These are phyloP conservation scores for Meiosimyza decipiens DNA, from an alignment of 2,888 invertebrate genomes.

Conservation along the genomic window DNA sequence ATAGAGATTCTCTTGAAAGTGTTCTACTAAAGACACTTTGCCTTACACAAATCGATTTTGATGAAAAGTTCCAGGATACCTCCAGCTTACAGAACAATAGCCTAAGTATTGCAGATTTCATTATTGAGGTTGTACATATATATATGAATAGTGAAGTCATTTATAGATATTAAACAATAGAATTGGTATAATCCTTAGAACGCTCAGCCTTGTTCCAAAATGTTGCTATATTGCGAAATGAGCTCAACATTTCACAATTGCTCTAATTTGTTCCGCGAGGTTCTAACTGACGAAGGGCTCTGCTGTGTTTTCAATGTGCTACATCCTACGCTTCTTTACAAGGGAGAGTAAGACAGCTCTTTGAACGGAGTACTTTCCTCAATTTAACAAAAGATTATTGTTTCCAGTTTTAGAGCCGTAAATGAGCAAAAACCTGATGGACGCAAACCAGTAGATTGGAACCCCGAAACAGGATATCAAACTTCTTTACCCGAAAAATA, in stretches of 20 bases:
- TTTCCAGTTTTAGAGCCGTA: neutral
- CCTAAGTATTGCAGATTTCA: conserved; percentile 49
- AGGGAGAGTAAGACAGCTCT: conserved; percentile 44
- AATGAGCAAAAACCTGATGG: neutral
- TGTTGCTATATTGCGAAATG: conserved; percentile 37
- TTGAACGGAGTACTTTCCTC: neutral
- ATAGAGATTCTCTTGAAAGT: conserved; percentile 50
- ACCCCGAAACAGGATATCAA: conserved; percentile 78
- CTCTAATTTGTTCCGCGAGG: conserved; percentile 73
- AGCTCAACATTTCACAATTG: conserved; percentile 11
- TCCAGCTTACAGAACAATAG: conserved; percentile 41
- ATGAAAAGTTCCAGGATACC: conserved; percentile 1
- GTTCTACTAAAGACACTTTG: conserved; percentile 50
- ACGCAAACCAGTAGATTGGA: conserved; percentile 72
- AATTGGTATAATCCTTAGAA: conserved; percentile 39
- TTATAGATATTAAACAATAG: neutral
- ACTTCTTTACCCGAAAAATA: conserved; percentile 69
- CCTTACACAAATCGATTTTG: conserved; percentile 36
- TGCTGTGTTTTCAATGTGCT: conserved; percentile 87
- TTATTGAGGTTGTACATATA: conserved; percentile 40
- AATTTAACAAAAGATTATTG: neutral
- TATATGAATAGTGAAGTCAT: neutral
- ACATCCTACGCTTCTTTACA: conserved; percentile 66
- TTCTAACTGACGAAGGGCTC: conserved; percentile 84
- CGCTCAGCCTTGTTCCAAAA: conserved; percentile 51